Percentiles rank a stretch among this genome's conserved stretches.
Conservation (phyloP, 1,140 invertebrate genomes). For the Dendroctonus ponderosae region DNA sequence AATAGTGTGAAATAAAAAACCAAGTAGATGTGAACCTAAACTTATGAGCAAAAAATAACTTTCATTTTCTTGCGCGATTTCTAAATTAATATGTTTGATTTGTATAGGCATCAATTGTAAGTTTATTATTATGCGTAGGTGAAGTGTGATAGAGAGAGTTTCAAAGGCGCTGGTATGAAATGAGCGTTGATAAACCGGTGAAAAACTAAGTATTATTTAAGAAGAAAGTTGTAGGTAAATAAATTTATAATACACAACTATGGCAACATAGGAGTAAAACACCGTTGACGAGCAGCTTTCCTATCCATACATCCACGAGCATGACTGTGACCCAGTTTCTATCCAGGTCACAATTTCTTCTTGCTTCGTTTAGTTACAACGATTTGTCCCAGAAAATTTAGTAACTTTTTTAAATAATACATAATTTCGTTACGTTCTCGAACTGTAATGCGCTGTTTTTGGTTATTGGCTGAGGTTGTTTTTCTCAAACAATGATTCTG, state of each 20-base stretch:
- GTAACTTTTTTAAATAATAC: conserved; percentile 28
- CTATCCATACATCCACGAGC: conserved; percentile 24
- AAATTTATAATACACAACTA: conserved; percentile 2
- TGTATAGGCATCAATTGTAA: no score
- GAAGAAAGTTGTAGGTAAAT: no score
- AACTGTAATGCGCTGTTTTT: conserved; percentile 13
- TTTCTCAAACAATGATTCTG: conserved; percentile 7
- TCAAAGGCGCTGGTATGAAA: no score
- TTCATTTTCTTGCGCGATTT: no score
- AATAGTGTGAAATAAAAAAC: no score
- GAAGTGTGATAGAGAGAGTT: no score
- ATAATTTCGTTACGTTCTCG: conserved; percentile 20
- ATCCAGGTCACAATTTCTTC: conserved; percentile 29
- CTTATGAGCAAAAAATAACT: no score
- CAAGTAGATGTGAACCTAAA: no score
- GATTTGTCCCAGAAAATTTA: conserved; percentile 28
- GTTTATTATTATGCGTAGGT: no score
- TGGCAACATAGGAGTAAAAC: conserved; percentile 14
- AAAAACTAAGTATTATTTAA: no score
- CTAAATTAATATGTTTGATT: no score
- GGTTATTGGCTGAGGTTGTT: background rate
- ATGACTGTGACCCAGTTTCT: conserved; percentile 27
- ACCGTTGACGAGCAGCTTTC: conserved; percentile 14
- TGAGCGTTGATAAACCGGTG: no score
- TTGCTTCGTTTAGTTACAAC: conserved; percentile 26